phyloP scores from a whole-genome alignment of 1,140 invertebrate species.

The Mactra quadrangularis region DNA sequence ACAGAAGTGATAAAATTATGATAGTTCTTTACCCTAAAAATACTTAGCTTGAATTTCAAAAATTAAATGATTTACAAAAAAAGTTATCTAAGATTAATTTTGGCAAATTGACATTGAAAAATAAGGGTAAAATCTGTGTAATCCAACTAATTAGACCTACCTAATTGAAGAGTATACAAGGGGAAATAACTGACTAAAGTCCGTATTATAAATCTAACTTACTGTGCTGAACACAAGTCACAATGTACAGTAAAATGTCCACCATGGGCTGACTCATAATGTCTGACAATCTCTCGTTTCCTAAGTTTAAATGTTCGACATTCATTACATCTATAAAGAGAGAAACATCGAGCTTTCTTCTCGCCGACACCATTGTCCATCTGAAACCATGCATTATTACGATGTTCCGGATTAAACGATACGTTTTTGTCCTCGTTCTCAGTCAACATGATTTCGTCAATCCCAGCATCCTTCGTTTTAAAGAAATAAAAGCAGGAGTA shows the following conservation, averaged over 20 bases:
- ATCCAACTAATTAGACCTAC: too few species aligned
- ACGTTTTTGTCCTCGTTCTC: constrained; percentile 1
- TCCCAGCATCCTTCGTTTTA: constrained; percentile 39
- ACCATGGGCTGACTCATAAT: constrained; percentile 40
- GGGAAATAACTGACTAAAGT: too few species aligned
- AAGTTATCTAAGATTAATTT: too few species aligned
- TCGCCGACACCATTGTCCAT: constrained; percentile 27
- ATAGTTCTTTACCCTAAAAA: too few species aligned
- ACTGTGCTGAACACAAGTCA: constrained; percentile 40
- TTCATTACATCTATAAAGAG: constrained; percentile 49
- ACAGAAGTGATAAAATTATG: too few species aligned
- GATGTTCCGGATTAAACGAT: neutral
- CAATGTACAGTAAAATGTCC: constrained; percentile 14
- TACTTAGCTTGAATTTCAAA: too few species aligned
- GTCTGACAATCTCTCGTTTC: constrained; percentile 45
- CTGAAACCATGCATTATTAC: constrained; percentile 37
- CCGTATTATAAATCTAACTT: too few species aligned
- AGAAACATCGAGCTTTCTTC: constrained; percentile 33
- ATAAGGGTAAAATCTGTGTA: too few species aligned
- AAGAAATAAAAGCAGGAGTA: constrained; percentile 55
- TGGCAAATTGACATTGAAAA: too few species aligned
- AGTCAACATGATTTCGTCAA: neutral
- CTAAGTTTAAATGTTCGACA: constrained; percentile 42
- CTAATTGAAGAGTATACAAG: too few species aligned
- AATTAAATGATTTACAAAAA: too few species aligned